phyloP scores from a whole-genome alignment of 1,140 invertebrate species.

The Drosophila navojoa region DNA sequence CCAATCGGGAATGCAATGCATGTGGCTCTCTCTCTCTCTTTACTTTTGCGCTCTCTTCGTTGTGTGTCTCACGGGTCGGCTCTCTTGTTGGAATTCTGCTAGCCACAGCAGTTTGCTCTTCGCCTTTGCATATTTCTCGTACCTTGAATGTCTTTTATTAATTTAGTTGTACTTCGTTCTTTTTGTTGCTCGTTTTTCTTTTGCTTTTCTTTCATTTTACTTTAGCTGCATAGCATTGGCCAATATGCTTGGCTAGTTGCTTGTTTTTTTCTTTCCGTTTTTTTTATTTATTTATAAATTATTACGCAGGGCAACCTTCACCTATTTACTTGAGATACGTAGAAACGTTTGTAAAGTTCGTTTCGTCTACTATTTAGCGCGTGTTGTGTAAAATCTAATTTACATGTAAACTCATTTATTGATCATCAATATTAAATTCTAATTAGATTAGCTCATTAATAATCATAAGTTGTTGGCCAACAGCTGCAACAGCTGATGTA shows the following conservation, averaged over 20 bases:
- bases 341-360: background rate
- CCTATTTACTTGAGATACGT: slow-evolving; percentile 48
- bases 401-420: background rate
- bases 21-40: slow-evolving; percentile 1
- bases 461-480: slow-evolving; percentile 63
- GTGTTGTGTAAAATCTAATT: too few species aligned
- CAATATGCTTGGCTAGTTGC: slow-evolving; percentile 36
- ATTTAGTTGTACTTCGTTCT: slow-evolving; percentile 29
- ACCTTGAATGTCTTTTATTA: slow-evolving; percentile 67
- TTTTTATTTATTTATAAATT: slow-evolving; percentile 63
- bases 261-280: slow-evolving; percentile 25
- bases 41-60: background rate
- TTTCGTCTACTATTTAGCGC: too few species aligned
- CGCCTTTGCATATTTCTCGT: slow-evolving; percentile 57
- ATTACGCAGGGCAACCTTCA: slow-evolving; percentile 75
- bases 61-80: background rate
- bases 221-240: slow-evolving; percentile 26
- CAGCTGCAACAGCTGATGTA: slow-evolving; percentile 35
- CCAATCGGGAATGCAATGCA: too few species aligned
- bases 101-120: slow-evolving; percentile 59
- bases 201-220: background rate
- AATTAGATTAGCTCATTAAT: slow-evolving; percentile 70
- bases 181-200: slow-evolving; percentile 32
- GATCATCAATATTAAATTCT: slow-evolving; percentile 48
- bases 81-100: slow-evolving; percentile 40